Percentiles rank a stretch among this genome's conserved stretches.
Conservation (phyloP, 2,113 vertebrate genomes). For the Orientallactaga bullata region DNA sequence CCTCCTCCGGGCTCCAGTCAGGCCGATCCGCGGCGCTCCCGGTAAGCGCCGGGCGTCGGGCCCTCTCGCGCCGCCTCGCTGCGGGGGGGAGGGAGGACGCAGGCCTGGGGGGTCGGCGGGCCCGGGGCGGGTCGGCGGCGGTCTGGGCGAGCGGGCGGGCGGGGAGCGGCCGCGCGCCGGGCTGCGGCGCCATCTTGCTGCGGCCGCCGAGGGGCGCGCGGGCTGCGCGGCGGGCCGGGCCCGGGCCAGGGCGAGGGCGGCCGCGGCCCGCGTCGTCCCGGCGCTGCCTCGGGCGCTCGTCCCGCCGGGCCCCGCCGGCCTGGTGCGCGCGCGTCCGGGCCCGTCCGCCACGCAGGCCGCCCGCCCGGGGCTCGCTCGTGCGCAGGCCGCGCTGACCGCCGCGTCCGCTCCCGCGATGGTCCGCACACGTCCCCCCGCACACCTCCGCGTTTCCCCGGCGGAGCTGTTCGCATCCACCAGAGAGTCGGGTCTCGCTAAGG, state of each 20-base stretch:
- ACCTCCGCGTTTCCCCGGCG: too few relatives aligned
- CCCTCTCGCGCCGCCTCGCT: conserved; percentile 74
- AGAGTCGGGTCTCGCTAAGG: too few relatives aligned
- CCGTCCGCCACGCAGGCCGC: too few relatives aligned
- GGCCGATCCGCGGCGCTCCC: conserved; percentile 77
- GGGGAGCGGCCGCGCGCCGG: conserved; percentile 56
- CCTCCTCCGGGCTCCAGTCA: conserved; percentile 76
- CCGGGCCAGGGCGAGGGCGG: conserved; percentile 24
- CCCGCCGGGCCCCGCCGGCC: background rate
- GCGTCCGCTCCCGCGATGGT: too few relatives aligned
- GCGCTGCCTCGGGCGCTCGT: background rate
- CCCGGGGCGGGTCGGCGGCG: conserved; percentile 60
- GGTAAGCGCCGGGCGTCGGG: conserved; percentile 77
- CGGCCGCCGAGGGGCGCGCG: conserved; percentile 33
- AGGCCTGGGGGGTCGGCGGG: conserved; percentile 51
- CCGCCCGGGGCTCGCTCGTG: too few relatives aligned
- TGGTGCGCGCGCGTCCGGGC: background rate
- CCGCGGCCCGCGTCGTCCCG: background rate
- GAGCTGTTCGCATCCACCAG: too few relatives aligned
- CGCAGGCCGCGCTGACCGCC: too few relatives aligned
- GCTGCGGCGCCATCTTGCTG: conserved; percentile 72
- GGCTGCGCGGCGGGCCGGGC: conserved; percentile 62
- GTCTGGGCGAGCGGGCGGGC: conserved; percentile 60
- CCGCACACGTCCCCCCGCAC: too few relatives aligned
- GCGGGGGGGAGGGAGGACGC: conserved; percentile 50